A percentile compares a stretch with the other conserved stretches of the same genome.
Evolutionary conservation across 2,113 vertebrate genomes (phyloP).

Genomic region (Trogon surrucura): DNA sequence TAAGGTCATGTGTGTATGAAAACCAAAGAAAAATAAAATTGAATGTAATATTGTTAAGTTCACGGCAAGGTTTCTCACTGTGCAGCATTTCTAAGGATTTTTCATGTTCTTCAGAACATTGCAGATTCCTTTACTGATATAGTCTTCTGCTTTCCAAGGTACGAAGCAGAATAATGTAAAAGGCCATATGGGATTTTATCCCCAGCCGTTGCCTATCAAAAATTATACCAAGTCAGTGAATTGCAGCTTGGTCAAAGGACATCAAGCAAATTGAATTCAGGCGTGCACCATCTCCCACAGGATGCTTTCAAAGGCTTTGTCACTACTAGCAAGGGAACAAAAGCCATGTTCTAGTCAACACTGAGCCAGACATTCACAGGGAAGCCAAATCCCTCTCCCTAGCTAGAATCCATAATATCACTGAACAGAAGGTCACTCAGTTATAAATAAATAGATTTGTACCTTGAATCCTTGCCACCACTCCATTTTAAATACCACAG

Average conservation of each 20-base stretch:
- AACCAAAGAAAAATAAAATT: constrained; percentile 54
- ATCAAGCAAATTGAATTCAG: constrained; percentile 47
- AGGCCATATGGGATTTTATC: neutral
- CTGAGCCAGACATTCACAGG: neutral
- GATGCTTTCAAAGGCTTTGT: constrained; percentile 21
- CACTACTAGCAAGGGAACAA: constrained; percentile 5
- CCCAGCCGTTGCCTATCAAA: neutral
- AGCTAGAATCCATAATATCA: neutral
- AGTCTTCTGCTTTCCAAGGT: neutral
- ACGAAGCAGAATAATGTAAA: neutral
- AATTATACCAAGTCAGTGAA: constrained; percentile 21
- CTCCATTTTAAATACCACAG: constrained; percentile 12
- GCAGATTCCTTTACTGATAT: neutral
- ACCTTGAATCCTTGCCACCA: constrained; percentile 13
- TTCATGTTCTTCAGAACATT: constrained; percentile 32
- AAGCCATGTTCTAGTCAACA: neutral
- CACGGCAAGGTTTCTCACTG: neutral
- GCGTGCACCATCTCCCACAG: neutral
- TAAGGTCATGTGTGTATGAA: constrained; percentile 57
- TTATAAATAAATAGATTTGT: constrained; percentile 49
- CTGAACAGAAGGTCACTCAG: constrained; percentile 46
- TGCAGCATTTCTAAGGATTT: neutral
- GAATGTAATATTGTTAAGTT: constrained; percentile 32
- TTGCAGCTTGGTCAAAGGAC: constrained; percentile 29
- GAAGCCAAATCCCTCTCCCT: neutral